Evolutionary conservation across 2,113 vertebrate species (phyloP).

Genomic region (Suricata suricatta): DNA sequence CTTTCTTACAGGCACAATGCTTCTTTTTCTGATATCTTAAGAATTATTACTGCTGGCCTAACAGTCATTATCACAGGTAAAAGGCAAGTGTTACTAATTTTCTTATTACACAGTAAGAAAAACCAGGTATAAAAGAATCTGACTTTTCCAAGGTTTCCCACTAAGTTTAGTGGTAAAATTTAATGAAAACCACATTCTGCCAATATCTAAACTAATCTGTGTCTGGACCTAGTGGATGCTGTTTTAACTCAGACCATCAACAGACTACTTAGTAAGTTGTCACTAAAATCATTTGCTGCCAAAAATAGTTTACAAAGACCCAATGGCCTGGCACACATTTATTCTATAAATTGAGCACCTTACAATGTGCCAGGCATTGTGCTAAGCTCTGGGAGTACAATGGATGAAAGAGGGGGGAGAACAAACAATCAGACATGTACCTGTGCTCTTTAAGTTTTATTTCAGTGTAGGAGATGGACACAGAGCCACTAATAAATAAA

Average conservation of each 20-base stretch:
- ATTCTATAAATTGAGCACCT: background rate
- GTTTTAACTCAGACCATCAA: slow-evolving; percentile 4
- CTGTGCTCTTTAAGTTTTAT: background rate
- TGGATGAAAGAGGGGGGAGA: background rate
- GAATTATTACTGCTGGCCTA: background rate
- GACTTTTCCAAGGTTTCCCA: slow-evolving; percentile 18
- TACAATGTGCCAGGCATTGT: background rate
- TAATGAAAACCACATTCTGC: slow-evolving; percentile 45
- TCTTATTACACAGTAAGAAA: background rate
- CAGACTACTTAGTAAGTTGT: background rate
- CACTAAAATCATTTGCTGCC: slow-evolving; percentile 24
- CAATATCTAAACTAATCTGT: slow-evolving; percentile 44
- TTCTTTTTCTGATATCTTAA: background rate
- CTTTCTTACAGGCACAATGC: background rate
- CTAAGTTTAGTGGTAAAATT: background rate
- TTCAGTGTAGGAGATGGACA: background rate
- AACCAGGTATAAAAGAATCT: slow-evolving; percentile 19
- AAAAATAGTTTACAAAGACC: background rate
- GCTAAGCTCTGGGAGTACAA: background rate
- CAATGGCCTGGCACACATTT: background rate
- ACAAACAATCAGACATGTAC: background rate
- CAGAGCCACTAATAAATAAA: background rate
- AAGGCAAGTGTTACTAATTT: slow-evolving; percentile 38
- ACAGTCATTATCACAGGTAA: background rate
- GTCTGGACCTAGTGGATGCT: background rate